phyloP scores from a whole-genome alignment of 2,797 vertebrate genomes.

The Diplodus sargus region DNA sequence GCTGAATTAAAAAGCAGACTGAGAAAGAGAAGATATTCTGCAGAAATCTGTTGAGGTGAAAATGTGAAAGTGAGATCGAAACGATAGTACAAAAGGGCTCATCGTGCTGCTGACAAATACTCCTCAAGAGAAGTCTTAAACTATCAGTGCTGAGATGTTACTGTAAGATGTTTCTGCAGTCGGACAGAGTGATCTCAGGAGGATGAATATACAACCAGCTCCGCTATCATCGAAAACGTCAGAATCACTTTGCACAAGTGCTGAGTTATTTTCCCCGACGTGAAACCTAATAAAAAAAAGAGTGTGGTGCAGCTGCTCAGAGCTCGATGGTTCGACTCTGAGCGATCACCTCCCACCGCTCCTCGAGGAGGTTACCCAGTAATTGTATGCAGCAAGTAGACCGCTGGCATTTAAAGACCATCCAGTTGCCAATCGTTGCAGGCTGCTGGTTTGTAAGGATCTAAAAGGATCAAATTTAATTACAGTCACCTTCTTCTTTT shows the following conservation, averaged over 20 bases:
- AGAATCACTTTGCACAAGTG: background rate
- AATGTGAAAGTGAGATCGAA: background rate
- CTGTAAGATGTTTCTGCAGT: background rate
- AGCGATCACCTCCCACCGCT: slow-evolving; percentile 34
- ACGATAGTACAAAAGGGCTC: background rate
- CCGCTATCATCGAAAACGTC: no score
- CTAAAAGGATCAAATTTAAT: slow-evolving; percentile 46
- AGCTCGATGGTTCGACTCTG: slow-evolving; percentile 30
- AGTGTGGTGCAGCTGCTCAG: background rate
- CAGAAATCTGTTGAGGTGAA: background rate
- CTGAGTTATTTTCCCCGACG: slow-evolving; percentile 2
- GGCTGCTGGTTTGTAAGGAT: slow-evolving; percentile 25
- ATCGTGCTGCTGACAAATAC: background rate
- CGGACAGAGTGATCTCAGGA: background rate
- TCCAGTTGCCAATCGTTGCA: slow-evolving; percentile 31
- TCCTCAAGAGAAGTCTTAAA: background rate
- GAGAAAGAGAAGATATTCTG: background rate
- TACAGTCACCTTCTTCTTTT: background rate
- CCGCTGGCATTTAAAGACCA: slow-evolving; percentile 61
- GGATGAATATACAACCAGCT: background rate
- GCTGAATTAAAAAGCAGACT: background rate
- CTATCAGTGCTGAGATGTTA: background rate
- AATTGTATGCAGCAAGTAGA: slow-evolving; percentile 49
- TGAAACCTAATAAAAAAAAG: slow-evolving; percentile 18
- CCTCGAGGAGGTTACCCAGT: slow-evolving; percentile 18